Conservation (phyloP, 2,888 invertebrate species). For the Drosophila pegasa region DNA sequence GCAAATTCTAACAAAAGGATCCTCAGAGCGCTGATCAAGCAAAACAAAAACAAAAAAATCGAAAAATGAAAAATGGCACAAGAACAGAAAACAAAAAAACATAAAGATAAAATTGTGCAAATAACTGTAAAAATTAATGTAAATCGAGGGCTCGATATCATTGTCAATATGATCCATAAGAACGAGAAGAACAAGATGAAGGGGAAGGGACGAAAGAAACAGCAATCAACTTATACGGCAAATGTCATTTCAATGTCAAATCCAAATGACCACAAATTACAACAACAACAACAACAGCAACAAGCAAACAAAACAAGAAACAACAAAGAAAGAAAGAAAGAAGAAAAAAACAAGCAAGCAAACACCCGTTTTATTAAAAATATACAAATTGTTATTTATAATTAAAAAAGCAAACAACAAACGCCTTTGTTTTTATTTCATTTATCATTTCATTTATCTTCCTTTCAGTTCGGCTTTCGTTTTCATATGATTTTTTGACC, state of each 20-base stretch:
- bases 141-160: slow-evolving; percentile 54
- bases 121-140: slow-evolving; percentile 29
- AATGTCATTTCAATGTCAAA: slow-evolving; percentile 44
- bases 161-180: slow-evolving; percentile 34
- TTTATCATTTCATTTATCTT: slow-evolving; percentile 48
- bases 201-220: slow-evolving; percentile 1
- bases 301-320: slow-evolving; percentile 14
- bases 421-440: slow-evolving; percentile 70
- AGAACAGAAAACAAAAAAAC: slow-evolving; percentile 20
- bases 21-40: slow-evolving; percentile 60
- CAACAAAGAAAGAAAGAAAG: slow-evolving; percentile 8
- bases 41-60: slow-evolving; percentile 32
- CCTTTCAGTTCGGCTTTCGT: slow-evolving; percentile 6
- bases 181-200: slow-evolving; percentile 6
- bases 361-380: slow-evolving; percentile 81
- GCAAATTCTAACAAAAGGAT: slow-evolving; percentile 64
- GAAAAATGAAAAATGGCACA: slow-evolving; percentile 7
- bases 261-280: slow-evolving; percentile 59
- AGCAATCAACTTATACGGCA: slow-evolving; percentile 34
- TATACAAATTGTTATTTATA: slow-evolving; percentile 84
- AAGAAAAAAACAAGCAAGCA: slow-evolving; percentile 30
- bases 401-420: slow-evolving; percentile 82
- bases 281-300: slow-evolving; percentile 53
- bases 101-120: slow-evolving; percentile 28
- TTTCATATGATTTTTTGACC: slow-evolving; percentile 16